phyloP scores from a whole-genome alignment of 2,797 vertebrate genomes.

The Dallia pectoralis region DNA sequence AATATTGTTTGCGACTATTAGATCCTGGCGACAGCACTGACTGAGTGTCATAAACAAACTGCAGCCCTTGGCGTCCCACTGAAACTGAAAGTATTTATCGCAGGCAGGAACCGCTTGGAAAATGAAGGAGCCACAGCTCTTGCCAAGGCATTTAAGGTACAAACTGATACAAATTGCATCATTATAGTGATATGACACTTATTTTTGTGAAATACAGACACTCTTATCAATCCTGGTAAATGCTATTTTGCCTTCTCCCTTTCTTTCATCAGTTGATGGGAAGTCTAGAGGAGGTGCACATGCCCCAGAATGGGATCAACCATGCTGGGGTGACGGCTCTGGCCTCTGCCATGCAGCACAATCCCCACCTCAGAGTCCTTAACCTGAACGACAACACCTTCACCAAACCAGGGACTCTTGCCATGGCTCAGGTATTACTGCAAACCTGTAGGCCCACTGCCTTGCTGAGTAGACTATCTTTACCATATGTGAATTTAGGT shows the following conservation, averaged over 20 bases:
- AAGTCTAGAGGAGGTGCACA: slow-evolving; percentile 93
- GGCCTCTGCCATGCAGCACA: slow-evolving; percentile 87
- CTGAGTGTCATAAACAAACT: slow-evolving; percentile 79
- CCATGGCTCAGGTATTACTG: slow-evolving; percentile 88
- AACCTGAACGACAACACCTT: slow-evolving; percentile 99
- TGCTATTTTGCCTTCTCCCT: neutral
- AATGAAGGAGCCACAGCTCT: slow-evolving; percentile 85
- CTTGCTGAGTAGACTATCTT: neutral
- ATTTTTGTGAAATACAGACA: neutral
- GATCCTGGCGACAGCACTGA: slow-evolving; percentile 84
- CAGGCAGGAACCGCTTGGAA: slow-evolving; percentile 86
- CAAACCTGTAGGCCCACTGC: neutral
- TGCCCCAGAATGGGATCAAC: slow-evolving; percentile 98
- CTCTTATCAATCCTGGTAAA: neutral
- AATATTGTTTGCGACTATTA: slow-evolving; percentile 35
- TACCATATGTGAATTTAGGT: too few relatives aligned
- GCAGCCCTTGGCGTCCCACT: slow-evolving; percentile 75
- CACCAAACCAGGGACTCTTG: slow-evolving; percentile 89
- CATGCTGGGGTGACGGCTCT: slow-evolving; percentile 88
- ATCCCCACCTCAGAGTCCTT: slow-evolving; percentile 84
- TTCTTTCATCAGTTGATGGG: slow-evolving; percentile 81
- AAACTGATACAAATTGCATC: neutral
- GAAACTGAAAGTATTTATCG: slow-evolving; percentile 81
- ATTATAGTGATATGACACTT: neutral
- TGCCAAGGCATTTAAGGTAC: slow-evolving; percentile 84